These are phyloP conservation scores for Tadarida brasiliensis DNA, from an alignment of 2,797 vertebrate genomes.

Conservation along the genomic window DNA sequence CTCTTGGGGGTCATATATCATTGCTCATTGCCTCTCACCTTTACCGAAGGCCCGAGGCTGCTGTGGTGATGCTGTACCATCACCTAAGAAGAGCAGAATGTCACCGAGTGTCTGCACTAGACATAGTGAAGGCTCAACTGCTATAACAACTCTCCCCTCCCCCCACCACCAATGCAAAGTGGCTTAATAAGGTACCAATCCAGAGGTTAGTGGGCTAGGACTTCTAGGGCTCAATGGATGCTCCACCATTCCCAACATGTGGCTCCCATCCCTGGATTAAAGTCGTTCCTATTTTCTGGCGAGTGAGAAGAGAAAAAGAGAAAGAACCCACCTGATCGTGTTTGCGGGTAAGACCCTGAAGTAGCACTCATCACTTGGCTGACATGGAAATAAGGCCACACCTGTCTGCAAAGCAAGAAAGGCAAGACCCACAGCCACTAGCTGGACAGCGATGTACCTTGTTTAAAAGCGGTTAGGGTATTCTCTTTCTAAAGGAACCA, in stretches of 20 bases:
- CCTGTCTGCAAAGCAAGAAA: background rate
- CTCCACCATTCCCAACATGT: background rate
- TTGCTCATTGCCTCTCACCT: background rate
- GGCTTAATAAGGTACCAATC: background rate
- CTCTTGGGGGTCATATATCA: background rate
- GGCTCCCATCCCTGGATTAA: background rate
- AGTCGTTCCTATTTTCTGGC: background rate
- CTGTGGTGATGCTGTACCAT: background rate
- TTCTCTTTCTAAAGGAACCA: background rate
- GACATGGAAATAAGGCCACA: background rate
- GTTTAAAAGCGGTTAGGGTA: background rate
- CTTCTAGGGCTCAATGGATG: fast-evolving
- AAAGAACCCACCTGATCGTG: background rate
- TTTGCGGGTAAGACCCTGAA: background rate
- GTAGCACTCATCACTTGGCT: background rate
- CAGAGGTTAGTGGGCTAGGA: background rate
- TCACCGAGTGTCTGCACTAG: background rate
- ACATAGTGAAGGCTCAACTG: background rate
- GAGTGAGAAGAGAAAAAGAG: background rate
- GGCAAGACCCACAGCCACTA: background rate
- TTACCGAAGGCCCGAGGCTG: background rate
- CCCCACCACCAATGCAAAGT: background rate
- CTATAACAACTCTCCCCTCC: background rate
- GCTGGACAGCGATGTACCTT: background rate
- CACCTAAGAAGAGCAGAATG: background rate